Conservation (phyloP, 2,888 invertebrate genomes). For the Drosophila austrosaltans region DNA sequence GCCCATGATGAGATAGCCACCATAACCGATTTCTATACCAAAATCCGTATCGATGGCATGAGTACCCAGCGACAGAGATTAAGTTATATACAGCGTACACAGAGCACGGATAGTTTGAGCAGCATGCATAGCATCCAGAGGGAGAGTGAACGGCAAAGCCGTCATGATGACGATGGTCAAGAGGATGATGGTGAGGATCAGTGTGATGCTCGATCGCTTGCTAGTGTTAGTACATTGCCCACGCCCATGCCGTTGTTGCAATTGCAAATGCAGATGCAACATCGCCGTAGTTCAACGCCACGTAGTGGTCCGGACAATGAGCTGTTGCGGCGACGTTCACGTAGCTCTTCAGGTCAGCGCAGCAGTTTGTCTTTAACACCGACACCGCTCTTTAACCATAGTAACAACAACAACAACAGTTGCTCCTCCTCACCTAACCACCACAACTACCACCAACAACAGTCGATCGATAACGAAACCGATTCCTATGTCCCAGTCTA, state of each 20-base stretch:
- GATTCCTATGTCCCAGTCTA: slow-evolving; percentile 83
- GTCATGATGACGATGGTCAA: slow-evolving; percentile 39
- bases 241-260: slow-evolving; percentile 81
- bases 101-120: slow-evolving; percentile 78
- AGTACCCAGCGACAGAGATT: slow-evolving; percentile 75
- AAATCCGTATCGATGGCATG: slow-evolving; percentile 81
- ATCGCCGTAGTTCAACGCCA: slow-evolving; percentile 79
- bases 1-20: slow-evolving; percentile 87
- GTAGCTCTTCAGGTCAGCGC: slow-evolving; percentile 80
- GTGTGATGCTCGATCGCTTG: slow-evolving; percentile 66
- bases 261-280: slow-evolving; percentile 69
- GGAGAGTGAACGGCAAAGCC: slow-evolving; percentile 61
- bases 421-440: slow-evolving; percentile 53
- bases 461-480: slow-evolving; percentile 64
- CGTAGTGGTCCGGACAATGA: slow-evolving; percentile 66
- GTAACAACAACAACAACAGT: slow-evolving; percentile 37
- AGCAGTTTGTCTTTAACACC: slow-evolving; percentile 81
- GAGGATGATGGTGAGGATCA: slow-evolving; percentile 51
- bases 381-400: slow-evolving; percentile 76
- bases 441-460: slow-evolving; percentile 64
- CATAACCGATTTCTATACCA: slow-evolving; percentile 83
- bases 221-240: slow-evolving; percentile 69
- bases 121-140: slow-evolving; percentile 81
- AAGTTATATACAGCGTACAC: slow-evolving; percentile 80
- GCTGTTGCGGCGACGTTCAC: slow-evolving; percentile 64